Evolutionary conservation across 2,888 invertebrate genomes (phyloP).

Genomic region (Mesoligia furuncula): DNA sequence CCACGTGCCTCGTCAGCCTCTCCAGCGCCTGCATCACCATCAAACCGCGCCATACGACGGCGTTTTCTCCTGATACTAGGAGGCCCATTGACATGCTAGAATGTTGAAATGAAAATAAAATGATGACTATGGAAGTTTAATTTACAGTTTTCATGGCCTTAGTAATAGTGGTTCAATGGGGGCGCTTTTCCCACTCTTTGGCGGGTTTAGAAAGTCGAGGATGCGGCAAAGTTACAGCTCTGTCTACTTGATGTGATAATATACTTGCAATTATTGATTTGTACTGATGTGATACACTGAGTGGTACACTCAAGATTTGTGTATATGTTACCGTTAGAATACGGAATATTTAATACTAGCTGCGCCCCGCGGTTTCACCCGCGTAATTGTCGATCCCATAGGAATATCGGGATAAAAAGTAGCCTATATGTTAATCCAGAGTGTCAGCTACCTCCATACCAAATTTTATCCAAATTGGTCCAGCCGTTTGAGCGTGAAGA

Average conservation of each 20-base stretch:
- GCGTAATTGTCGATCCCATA: too few relatives aligned
- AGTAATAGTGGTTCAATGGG: too few relatives aligned
- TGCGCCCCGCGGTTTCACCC: too few relatives aligned
- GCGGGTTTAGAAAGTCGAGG: background rate
- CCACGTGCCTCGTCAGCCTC: conserved; percentile 95
- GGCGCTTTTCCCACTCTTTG: background rate
- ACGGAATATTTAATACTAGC: too few relatives aligned
- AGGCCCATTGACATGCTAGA: conserved; percentile 98
- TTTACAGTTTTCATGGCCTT: background rate
- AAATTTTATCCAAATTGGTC: too few relatives aligned
- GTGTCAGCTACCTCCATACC: too few relatives aligned
- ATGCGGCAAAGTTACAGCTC: background rate
- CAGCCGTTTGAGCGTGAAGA: too few relatives aligned
- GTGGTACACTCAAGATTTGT: too few relatives aligned
- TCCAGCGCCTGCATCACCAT: conserved; percentile 99
- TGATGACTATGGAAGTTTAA: background rate
- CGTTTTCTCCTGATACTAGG: conserved; percentile 95
- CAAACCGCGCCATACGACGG: conserved; percentile 98
- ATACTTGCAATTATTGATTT: background rate
- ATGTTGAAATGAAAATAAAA: background rate
- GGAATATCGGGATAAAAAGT: too few relatives aligned
- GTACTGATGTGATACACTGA: background rate
- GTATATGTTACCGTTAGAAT: too few relatives aligned
- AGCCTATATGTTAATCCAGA: too few relatives aligned
- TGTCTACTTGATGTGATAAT: too few relatives aligned